These are phyloP conservation scores for Zaprionus gabonicus DNA, from an alignment of 1,140 invertebrate genomes.

Conservation along the genomic window DNA sequence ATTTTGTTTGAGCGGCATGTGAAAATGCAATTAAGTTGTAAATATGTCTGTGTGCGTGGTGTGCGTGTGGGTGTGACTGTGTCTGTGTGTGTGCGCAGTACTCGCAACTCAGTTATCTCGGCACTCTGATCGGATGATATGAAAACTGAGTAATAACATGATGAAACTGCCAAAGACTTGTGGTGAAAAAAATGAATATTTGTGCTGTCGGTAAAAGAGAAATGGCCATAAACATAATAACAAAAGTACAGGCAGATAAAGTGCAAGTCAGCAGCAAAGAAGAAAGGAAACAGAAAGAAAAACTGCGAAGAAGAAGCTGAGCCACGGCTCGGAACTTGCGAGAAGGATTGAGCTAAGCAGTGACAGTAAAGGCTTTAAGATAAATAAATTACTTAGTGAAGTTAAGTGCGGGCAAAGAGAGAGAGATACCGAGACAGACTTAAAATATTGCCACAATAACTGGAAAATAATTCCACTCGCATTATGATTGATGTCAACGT, in stretches of 20 bases:
- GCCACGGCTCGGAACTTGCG: background rate
- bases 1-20: conserved; percentile 59
- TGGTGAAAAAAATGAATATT: conserved; percentile 26
- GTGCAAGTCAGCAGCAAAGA: conserved; percentile 64
- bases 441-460: conserved; percentile 29
- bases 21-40: conserved; percentile 81
- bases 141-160: conserved; percentile 26
- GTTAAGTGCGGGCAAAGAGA: background rate
- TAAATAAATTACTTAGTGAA: background rate
- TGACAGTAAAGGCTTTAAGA: background rate
- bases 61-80: background rate
- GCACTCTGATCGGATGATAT: conserved; percentile 23
- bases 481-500: conserved; percentile 60
- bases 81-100: background rate
- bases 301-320: conserved; percentile 3
- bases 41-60: conserved; percentile 32
- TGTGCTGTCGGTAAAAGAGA: conserved; percentile 3
- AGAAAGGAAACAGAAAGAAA: background rate
- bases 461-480: conserved; percentile 20
- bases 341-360: background rate
- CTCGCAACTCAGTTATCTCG: background rate
- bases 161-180: conserved; percentile 13
- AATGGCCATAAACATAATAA: conserved; percentile 46
- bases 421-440: background rate
- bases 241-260: conserved; percentile 59